phyloP scores from a whole-genome alignment of 2,888 invertebrate genomes.

The Catonia carolina region DNA sequence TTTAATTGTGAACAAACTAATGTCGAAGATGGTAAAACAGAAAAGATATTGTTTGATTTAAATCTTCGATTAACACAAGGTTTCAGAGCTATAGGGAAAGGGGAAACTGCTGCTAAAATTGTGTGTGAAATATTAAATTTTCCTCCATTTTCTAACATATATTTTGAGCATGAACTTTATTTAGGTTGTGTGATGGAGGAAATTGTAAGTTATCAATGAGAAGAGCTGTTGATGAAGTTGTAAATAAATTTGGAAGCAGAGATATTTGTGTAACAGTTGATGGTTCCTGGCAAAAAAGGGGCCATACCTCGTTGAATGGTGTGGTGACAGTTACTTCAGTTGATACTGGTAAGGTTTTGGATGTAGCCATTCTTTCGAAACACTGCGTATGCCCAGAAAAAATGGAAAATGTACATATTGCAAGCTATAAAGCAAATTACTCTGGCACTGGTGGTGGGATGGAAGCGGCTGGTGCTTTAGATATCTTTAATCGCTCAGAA shows the following conservation, averaged over 20 bases:
- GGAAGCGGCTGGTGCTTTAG: slow-evolving; percentile 27
- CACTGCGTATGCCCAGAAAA: slow-evolving; percentile 25
- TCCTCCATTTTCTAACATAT: slow-evolving; percentile 3
- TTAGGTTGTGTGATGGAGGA: not conserved
- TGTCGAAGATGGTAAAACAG: slow-evolving; percentile 2
- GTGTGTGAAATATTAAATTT: slow-evolving; percentile 8
- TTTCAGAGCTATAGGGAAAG: slow-evolving; percentile 12
- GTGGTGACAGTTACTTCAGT: slow-evolving; percentile 27
- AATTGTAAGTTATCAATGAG: slow-evolving; percentile 6
- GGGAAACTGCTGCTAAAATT: not conserved
- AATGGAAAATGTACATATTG: slow-evolving; percentile 19
- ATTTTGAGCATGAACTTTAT: slow-evolving; percentile 1
- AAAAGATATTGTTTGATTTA: slow-evolving; percentile 9
- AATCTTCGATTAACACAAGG: slow-evolving; percentile 13
- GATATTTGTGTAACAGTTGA: slow-evolving; percentile 22
- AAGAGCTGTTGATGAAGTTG: slow-evolving; percentile 17
- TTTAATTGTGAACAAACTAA: slow-evolving; percentile 5
- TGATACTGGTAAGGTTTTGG: slow-evolving; percentile 25
- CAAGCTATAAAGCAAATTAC: slow-evolving; percentile 26
- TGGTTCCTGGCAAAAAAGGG: slow-evolving; percentile 29
- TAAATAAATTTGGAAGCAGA: slow-evolving; percentile 7
- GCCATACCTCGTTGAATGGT: slow-evolving; percentile 28
- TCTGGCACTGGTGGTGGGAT: slow-evolving; percentile 26
- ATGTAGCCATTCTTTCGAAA: slow-evolving; percentile 25
- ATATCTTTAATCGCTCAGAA: slow-evolving; percentile 25